Evolutionary conservation across 64 coral and sea anemone genomes (phyloP).

Genomic region (Catalaphyllia jardinei): DNA sequence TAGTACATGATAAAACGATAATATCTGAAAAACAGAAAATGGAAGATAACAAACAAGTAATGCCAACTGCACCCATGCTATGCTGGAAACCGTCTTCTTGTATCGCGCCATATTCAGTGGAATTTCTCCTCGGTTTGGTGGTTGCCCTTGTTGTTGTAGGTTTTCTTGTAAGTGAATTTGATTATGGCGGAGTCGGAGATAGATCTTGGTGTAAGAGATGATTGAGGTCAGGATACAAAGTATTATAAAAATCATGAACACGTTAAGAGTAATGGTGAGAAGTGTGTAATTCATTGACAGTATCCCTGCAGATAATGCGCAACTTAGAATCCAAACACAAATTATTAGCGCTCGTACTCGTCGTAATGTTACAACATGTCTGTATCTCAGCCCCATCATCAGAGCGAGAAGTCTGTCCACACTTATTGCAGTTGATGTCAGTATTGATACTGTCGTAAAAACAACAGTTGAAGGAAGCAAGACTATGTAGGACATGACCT

Average conservation of each 20-base stretch:
- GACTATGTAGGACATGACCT: background rate
- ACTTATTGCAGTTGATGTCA: background rate
- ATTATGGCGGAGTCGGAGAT: background rate
- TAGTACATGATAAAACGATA: background rate
- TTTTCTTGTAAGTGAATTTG: background rate
- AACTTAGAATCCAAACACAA: background rate
- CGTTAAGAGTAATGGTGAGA: too few species aligned
- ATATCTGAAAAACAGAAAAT: background rate
- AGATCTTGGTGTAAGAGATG: background rate
- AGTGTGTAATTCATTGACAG: too few species aligned
- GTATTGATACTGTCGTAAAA: background rate
- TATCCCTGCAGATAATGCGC: too few species aligned
- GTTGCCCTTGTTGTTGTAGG: background rate
- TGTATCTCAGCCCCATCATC: background rate
- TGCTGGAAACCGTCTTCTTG: background rate
- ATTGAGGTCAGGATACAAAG: background rate
- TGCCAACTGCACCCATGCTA: background rate
- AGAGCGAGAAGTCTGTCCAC: conserved; percentile 4
- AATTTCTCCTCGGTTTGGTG: background rate
- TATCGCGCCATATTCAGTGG: background rate
- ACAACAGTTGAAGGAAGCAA: too few species aligned
- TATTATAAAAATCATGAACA: background rate
- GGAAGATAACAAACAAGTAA: background rate
- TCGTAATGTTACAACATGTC: background rate
- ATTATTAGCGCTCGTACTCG: background rate